A percentile compares a stretch with the other conserved stretches of the same genome.
These are phyloP conservation scores for Muscicapa comitata DNA, from an alignment of 2,797 vertebrate species.

Conservation along the genomic window DNA sequence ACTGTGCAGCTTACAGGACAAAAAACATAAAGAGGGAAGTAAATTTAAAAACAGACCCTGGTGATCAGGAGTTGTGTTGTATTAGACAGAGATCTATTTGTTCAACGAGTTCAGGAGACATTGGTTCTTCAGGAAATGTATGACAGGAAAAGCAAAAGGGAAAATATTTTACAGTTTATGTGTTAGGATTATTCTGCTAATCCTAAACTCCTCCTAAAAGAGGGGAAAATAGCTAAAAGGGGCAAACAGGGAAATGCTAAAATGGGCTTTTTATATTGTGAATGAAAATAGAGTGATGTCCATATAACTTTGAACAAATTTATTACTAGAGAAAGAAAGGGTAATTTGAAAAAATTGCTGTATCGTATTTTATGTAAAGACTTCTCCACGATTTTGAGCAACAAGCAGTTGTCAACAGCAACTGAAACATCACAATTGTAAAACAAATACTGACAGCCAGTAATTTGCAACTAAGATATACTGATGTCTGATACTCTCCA, in stretches of 20 bases:
- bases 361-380: not conserved
- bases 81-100: not conserved
- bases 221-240: not conserved
- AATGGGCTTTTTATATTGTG: not conserved
- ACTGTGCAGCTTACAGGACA: not conserved
- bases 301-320: not conserved
- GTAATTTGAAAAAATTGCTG: not conserved
- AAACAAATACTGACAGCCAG: constrained; percentile 11
- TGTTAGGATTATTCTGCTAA: not conserved
- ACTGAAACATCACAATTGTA: not conserved
- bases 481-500: not conserved
- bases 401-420: not conserved
- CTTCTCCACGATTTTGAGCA: not conserved
- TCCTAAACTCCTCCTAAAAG: not conserved
- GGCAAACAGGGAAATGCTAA: not conserved
- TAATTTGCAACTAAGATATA: not conserved
- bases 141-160: not conserved
- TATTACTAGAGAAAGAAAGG: not conserved
- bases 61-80: not conserved
- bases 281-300: not conserved
- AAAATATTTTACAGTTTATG: not conserved
- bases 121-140: not conserved
- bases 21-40: not conserved
- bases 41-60: constrained; percentile 12
- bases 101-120: not conserved